Conservation (phyloP, 2,888 invertebrate species). For the Lobophora halterata region DNA sequence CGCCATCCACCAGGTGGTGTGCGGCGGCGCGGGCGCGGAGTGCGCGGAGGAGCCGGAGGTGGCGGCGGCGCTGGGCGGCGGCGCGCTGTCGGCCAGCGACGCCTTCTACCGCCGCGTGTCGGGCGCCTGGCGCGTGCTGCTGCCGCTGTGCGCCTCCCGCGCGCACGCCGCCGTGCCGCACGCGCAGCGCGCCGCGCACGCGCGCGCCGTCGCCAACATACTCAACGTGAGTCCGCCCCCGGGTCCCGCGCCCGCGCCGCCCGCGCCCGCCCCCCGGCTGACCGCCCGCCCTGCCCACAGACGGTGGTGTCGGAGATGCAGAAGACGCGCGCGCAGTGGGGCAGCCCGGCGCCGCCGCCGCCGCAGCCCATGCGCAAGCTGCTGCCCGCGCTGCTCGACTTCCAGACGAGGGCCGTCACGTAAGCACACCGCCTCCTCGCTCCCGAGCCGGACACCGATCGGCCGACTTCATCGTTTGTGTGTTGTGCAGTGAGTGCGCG, state of each 20-base stretch:
- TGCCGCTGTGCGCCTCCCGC: conserved; percentile 39
- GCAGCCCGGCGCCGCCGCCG: conserved; percentile 39
- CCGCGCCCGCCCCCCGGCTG: too few species aligned
- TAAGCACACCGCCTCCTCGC: conserved; percentile 5
- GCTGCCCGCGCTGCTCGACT: conserved; percentile 44
- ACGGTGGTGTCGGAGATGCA: conserved; percentile 65
- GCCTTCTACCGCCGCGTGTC: conserved; percentile 64
- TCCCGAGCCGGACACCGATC: not conserved
- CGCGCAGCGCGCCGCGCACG: conserved; percentile 42
- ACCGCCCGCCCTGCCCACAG: too few species aligned
- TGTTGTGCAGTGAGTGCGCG: conserved; percentile 61
- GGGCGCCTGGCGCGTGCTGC: conserved; percentile 46
- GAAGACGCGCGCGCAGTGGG: conserved; percentile 81
- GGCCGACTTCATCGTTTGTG: not conserved
- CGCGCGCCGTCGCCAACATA: conserved; percentile 21
- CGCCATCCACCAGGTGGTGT: conserved; percentile 55
- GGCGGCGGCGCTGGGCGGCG: conserved; percentile 47
- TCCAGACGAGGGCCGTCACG: conserved; percentile 34
- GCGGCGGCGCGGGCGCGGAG: conserved; percentile 55
- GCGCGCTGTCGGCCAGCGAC: conserved; percentile 59
- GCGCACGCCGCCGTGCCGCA: conserved; percentile 30
- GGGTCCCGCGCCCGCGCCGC: too few species aligned
- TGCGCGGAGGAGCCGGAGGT: conserved; percentile 44
- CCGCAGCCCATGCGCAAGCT: conserved; percentile 39
- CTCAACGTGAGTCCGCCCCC: conserved; percentile 33